Evolutionary conservation across 1,140 invertebrate genomes (phyloP), one percentile per base, ranked within the genome.

Genomic region (Nilaparvata lugens): DNA sequence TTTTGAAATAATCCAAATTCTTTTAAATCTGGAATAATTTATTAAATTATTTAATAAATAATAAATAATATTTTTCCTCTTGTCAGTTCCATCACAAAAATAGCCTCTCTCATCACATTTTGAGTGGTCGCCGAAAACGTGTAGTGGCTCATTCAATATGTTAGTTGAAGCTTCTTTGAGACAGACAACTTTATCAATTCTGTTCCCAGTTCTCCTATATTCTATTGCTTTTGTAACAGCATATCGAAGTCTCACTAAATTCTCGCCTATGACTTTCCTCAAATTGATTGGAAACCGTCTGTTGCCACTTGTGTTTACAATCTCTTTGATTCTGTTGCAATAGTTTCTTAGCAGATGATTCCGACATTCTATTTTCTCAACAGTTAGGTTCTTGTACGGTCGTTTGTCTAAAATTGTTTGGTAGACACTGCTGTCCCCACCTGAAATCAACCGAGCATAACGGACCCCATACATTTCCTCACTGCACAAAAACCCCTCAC

Each of bases 361-460:
- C 64, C 52, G 9, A 73, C 65, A 57, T 65, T 62, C 56, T 2
- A 58, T 45, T 25, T 58, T 58, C 9, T 43, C 40, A n/a, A 58
- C 18, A 45, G 40, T 58, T 19, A 65, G 62, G 11, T 60, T 21
- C 14, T 21, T 25, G 51, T 65, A 67, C 0, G 62, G 66, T 42
- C 68, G 64, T 11, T 52, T 16, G 48, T 67, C 61, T 48, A 63
- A 13, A 43, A 65, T 62, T 35, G 61, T 61, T 55, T 64, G 61
- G 52, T 70, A 68, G n/a, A 66, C 66, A 54, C 63, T 72, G 43
- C 65, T 68, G 52, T 72, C 71, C 1, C 70, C 71, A 62, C 73
- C 72, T 3, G 64, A 68, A 54, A 73, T 65, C 14, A 71, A 24
- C 28, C 60, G 62, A 52, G 65, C 61, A 40, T 71, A 73, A 31